A percentile compares a stretch with the other conserved stretches of the same genome.
Conservation (phyloP, 1,140 invertebrate genomes). For the Aphidius ervi region DNA sequence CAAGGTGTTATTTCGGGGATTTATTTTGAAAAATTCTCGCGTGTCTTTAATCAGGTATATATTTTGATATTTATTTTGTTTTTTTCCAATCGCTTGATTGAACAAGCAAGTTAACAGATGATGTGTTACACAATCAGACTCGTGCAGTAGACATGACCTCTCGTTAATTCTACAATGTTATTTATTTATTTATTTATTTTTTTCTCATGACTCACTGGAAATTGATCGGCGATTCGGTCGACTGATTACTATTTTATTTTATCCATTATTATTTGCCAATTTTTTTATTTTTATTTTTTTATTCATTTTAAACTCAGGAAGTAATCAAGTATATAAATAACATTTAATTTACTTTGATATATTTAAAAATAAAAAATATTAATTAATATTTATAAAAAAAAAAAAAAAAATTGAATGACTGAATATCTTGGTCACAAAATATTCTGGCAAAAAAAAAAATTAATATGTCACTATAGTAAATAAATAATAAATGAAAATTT, state of each 20-base stretch:
- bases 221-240: slow-evolving; percentile 18
- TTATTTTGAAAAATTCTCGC: neutral
- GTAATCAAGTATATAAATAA: too few relatives aligned
- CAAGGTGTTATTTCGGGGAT: neutral
- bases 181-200: slow-evolving; percentile 6
- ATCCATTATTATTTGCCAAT: neutral
- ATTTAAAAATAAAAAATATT: too few relatives aligned
- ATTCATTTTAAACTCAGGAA: too few relatives aligned
- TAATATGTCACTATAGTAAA: too few relatives aligned
- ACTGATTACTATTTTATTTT: slow-evolving; percentile 16
- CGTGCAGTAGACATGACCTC: slow-evolving; percentile 22
- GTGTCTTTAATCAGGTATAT: neutral
- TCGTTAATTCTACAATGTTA: slow-evolving; percentile 19
- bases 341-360: too few relatives aligned
- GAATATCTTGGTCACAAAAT: too few relatives aligned
- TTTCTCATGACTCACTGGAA: slow-evolving; percentile 6
- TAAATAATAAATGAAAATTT: too few relatives aligned
- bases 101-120: slow-evolving; percentile 9
- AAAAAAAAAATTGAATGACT: too few relatives aligned
- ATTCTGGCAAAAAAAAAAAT: too few relatives aligned
- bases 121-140: slow-evolving; percentile 9
- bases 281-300: too few relatives aligned
- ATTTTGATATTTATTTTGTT: neutral
- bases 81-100: slow-evolving; percentile 12
- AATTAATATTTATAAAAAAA: too few relatives aligned